Base-by-base conservation (phyloP, 1,140 invertebrate species). In the Lineus longissimus region DNA sequence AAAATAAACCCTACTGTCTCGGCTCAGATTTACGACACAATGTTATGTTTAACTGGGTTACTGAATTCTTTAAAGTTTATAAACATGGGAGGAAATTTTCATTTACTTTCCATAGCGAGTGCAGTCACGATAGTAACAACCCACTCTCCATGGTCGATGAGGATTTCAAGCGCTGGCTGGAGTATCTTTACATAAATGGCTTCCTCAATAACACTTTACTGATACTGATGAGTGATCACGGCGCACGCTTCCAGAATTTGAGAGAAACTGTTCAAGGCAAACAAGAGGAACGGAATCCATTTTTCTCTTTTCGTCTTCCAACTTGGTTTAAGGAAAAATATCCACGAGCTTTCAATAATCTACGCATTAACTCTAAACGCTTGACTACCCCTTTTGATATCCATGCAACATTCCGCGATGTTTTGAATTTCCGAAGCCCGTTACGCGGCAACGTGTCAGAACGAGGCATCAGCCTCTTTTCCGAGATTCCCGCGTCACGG, bases 281-380 rank as follows among this genome's bases (percentile, higher is more conserved):
- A 30, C 19, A 47, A 27, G 65, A 66, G 59, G 65, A 67, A 31
- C 30, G 65, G 19, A 43, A 51, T 19, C 65, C 65, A 1, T 67
- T 63, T 43, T 27, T 67, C 7, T 60, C 62, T 2, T 25, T 67
- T 36, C 45, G 31, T 55, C 31, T 64, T n/a, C 65, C 65, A 30
- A 0, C 40, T 17, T 22, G 36, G 29, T 64, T 55, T 9, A 15
- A 15, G 27, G 23, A 29, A 57, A 29, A 31, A 41, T 55, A 61
- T 56, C 58, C 61, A 27, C 27, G 40, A 31, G 86, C 88, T 1
- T 86, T 86, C 47, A 70, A 81, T 19, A 90, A 90, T 63, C 73
- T 95, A n/a, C 82, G 81, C 58, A 68, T 75, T 15, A 95, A 95
- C 65, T 60, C 70, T 17, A 56, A 69, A 11, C 55, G 69, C 6